phyloP scores from a whole-genome alignment of 2,888 invertebrate genomes.

The Crepidodera aurea region DNA sequence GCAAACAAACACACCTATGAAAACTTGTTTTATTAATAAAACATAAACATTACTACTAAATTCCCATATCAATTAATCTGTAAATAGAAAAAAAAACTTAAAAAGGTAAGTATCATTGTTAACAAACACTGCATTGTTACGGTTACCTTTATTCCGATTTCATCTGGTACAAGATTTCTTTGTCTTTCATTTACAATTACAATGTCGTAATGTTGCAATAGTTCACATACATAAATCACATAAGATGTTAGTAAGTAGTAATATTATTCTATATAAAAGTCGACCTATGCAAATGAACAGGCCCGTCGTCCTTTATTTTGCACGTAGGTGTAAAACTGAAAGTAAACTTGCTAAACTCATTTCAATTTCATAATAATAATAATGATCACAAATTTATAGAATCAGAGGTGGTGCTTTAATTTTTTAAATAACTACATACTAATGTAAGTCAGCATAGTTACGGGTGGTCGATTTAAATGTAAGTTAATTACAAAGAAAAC shows the following conservation, averaged over 20 bases:
- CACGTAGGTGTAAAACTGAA: slow-evolving; percentile 50
- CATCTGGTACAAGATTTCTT: neutral
- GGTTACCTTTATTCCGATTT: neutral
- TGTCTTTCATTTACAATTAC: neutral
- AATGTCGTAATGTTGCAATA: neutral
- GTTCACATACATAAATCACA: slow-evolving; percentile 17
- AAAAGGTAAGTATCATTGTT: neutral
- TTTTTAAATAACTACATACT: neutral
- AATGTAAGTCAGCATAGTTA: no score
- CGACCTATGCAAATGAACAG: slow-evolving; percentile 35
- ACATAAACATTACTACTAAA: no score
- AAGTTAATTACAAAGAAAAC: no score
- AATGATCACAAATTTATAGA: slow-evolving; percentile 13
- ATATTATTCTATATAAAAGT: neutral
- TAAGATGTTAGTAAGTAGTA: slow-evolving; percentile 13
- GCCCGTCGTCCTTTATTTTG: slow-evolving; percentile 44
- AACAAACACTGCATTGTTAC: neutral
- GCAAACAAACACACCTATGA: no score
- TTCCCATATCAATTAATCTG: no score
- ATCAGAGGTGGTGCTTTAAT: slow-evolving; percentile 13
- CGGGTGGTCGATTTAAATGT: no score
- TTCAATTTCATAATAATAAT: slow-evolving; percentile 35
- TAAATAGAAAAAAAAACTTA: neutral
- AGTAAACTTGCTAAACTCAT: slow-evolving; percentile 40
- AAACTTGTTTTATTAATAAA: no score